Conservation (phyloP, 2,888 invertebrate genomes). For the Glyphotaelius pellucidus region DNA sequence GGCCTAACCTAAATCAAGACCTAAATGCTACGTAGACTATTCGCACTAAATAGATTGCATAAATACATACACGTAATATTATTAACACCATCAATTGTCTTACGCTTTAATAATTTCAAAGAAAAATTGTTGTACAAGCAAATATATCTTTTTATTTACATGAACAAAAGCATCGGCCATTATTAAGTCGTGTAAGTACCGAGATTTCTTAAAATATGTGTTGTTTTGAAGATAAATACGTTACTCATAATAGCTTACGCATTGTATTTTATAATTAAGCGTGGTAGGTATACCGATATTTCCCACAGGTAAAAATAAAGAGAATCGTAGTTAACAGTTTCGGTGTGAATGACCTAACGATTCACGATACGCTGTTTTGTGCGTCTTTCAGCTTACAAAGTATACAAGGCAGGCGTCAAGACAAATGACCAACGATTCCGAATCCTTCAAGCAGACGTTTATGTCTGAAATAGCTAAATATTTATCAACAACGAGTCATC, state of each 20-base stretch:
- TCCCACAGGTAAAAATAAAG: neutral
- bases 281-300: neutral
- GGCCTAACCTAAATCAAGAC: neutral
- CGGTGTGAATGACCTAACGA: neutral
- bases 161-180: neutral
- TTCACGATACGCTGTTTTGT: neutral
- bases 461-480: conserved; percentile 58
- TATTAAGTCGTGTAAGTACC: neutral
- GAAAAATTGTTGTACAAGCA: neutral
- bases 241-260: neutral
- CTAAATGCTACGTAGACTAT: neutral
- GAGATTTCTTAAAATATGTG: neutral
- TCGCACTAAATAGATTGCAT: neutral
- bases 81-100: neutral
- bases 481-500: conserved; percentile 58
- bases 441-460: conserved; percentile 38
- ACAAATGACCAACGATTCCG: conserved; percentile 15
- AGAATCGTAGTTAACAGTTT: neutral
- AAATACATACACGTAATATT: neutral
- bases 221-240: neutral
- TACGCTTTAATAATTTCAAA: neutral
- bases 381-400: neutral
- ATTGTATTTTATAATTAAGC: neutral
- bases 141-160: neutral
- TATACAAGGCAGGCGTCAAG: neutral